phyloP scores from a whole-genome alignment of 2,888 invertebrate genomes.

The Eledone cirrhosa region DNA sequence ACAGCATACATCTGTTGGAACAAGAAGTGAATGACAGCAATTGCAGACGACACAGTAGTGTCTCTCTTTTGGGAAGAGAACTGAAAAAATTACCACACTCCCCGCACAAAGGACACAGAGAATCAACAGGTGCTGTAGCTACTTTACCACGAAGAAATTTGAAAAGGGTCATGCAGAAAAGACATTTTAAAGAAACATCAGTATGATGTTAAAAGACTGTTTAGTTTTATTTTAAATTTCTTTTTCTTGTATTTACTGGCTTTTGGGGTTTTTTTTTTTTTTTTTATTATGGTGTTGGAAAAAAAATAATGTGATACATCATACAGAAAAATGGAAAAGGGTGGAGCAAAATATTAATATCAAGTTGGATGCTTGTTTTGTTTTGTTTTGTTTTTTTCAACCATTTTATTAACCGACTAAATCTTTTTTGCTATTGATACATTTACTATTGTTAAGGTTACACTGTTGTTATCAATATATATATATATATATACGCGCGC shows the following conservation, averaged over 20 bases:
- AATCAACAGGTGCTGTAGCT: neutral
- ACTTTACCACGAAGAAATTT: conserved; percentile 4
- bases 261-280: neutral
- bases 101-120: neutral
- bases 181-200: conserved; percentile 20
- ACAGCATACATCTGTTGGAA: conserved; percentile 14
- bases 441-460: too few relatives aligned
- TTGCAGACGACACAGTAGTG: conserved; percentile 11
- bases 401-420: too few relatives aligned
- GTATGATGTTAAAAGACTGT: neutral
- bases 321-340: too few relatives aligned
- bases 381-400: too few relatives aligned
- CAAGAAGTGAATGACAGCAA: neutral
- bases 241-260: neutral
- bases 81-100: neutral
- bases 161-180: conserved; percentile 23
- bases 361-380: too few relatives aligned
- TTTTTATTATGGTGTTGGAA: too few relatives aligned
- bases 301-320: too few relatives aligned
- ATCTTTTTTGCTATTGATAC: too few relatives aligned
- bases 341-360: too few relatives aligned
- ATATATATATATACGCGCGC: too few relatives aligned
- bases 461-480: too few relatives aligned
- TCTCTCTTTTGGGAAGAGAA: conserved; percentile 9
- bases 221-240: too few relatives aligned